Evolutionary conservation across 2,113 vertebrate species (phyloP).

Genomic region (Oncorhynchus clarkii): DNA sequence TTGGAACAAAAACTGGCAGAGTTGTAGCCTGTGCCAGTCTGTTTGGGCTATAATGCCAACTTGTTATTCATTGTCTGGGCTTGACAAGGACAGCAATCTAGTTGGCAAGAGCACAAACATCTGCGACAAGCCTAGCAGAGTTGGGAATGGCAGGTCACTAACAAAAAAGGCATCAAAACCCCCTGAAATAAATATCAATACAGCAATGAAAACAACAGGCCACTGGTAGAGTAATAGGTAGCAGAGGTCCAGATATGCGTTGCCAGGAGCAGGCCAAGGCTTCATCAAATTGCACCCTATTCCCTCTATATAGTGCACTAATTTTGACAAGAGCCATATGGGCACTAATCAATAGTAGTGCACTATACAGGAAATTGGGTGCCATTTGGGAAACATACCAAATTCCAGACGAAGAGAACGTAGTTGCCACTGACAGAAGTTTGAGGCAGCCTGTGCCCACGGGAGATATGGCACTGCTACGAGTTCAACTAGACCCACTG

Average conservation of each 20-base stretch:
- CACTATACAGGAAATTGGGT: no score
- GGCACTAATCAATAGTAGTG: no score
- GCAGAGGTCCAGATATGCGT: conserved; percentile 82
- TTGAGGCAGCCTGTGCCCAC: conserved; percentile 87
- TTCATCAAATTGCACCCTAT: no score
- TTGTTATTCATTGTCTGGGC: conserved; percentile 14
- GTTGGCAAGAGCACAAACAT: no score
- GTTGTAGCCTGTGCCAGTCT: conserved; percentile 14
- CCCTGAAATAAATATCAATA: conserved; percentile 77
- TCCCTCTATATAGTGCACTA: no score
- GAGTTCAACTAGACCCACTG: conserved; percentile 70
- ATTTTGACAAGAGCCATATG: no score
- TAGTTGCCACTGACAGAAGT: conserved; percentile 87
- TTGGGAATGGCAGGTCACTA: conserved; percentile 77
- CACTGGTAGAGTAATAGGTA: conserved; percentile 85
- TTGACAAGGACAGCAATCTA: conserved; percentile 41
- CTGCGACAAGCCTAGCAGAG: conserved; percentile 67
- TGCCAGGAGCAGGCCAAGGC: conserved; percentile 81
- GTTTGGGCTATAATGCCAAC: no score
- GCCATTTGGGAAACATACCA: conserved; percentile 54
- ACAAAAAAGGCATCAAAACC: conserved; percentile 85
- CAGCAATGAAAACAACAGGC: conserved; percentile 77
- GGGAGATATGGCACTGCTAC: conserved; percentile 87
- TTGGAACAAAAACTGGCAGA: conserved; percentile 71
- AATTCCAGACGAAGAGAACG: conserved; percentile 84